Conservation (phyloP, 2,113 vertebrate species). For the Jaculus jaculus region DNA sequence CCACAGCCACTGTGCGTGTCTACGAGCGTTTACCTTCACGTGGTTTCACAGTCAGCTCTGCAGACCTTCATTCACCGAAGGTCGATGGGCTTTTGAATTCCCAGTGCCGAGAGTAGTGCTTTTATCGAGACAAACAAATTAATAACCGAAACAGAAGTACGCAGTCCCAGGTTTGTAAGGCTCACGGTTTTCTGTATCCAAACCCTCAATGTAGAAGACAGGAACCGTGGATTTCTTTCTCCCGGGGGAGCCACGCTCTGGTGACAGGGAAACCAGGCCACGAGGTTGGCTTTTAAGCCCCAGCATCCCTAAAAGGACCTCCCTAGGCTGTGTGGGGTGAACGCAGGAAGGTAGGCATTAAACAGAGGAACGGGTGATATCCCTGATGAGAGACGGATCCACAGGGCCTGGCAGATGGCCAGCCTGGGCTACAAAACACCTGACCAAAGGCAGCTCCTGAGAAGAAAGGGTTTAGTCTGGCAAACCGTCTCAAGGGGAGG, state of each 20-base stretch:
- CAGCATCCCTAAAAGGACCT: background rate
- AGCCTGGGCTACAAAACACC: background rate
- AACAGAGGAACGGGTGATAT: background rate
- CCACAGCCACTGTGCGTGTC: background rate
- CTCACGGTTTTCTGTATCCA: background rate
- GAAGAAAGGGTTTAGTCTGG: too few species aligned
- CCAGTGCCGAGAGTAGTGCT: background rate
- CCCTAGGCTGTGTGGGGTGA: accelerated
- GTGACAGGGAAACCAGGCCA: background rate
- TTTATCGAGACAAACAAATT: slow-evolving; percentile 37
- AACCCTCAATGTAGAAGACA: background rate
- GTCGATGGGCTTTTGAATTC: slow-evolving; percentile 19
- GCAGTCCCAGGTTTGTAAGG: slow-evolving; percentile 43
- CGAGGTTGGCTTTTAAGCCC: background rate
- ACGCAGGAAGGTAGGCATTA: background rate
- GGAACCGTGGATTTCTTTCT: background rate
- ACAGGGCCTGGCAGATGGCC: background rate
- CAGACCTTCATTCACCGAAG: slow-evolving; percentile 23
- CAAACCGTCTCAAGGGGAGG: too few species aligned
- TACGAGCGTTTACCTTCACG: background rate
- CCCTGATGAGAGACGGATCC: background rate
- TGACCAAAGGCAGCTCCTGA: too few species aligned
- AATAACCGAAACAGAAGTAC: slow-evolving; percentile 54
- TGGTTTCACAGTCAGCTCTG: background rate
- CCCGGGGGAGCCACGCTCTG: background rate